Evolutionary conservation across 2,888 invertebrate genomes (phyloP).

Genomic region (Acronicta alni): DNA sequence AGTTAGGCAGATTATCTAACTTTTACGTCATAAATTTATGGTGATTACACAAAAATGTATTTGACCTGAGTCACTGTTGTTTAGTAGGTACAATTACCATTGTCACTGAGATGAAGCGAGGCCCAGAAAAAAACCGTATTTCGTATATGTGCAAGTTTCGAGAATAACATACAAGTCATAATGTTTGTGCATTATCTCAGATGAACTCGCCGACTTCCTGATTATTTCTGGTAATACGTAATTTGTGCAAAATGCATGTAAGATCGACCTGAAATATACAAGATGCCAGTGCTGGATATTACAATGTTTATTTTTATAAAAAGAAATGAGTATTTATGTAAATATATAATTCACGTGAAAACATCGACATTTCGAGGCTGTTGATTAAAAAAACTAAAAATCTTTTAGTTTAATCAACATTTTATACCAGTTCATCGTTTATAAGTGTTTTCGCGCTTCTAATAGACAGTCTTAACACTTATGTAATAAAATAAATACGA

Average conservation of each 20-base stretch:
- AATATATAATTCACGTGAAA: not conserved
- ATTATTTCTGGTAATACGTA: conserved; percentile 3
- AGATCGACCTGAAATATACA: not conserved
- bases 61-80: conserved; percentile 29
- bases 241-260: not conserved
- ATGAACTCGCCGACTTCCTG: conserved; percentile 18
- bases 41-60: conserved; percentile 20
- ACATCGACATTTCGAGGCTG: not conserved
- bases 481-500: conserved; percentile 26
- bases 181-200: conserved; percentile 26
- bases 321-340: not conserved
- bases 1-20: conserved; percentile 26
- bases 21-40: conserved; percentile 41
- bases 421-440: no score
- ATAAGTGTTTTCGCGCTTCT: not conserved
- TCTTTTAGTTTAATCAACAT: no score
- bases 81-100: conserved; percentile 15
- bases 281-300: not conserved
- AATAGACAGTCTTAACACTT: not conserved
- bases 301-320: not conserved
- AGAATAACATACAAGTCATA: conserved; percentile 23
- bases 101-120: conserved; percentile 20
- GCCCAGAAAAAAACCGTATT: conserved; percentile 15
- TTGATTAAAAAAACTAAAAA: not conserved
- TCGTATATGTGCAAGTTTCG: conserved; percentile 14